Base-by-base conservation (phyloP, 92 coral and sea anemone species). In the Porites evermanni region DNA sequence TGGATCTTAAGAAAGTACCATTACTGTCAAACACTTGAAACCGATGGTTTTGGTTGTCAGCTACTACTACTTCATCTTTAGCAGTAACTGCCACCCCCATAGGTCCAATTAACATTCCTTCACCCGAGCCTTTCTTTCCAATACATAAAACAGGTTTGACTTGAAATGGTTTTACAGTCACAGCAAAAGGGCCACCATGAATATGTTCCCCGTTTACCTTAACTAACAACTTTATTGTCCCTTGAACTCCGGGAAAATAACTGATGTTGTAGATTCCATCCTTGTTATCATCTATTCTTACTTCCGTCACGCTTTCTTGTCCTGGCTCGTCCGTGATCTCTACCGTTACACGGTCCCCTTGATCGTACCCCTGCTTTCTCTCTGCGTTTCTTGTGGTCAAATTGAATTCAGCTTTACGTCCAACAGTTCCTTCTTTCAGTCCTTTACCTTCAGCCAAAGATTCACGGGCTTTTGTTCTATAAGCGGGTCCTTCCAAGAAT, bases 131-230 rank as follows among this genome's bases (percentile, higher is more conserved):
- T 3, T 32, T 1, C 47, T 1, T 16, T 32, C 75, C 53, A 38
- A 70, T 16, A 44, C 23, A 32, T 1, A 70, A 70, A 32, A 70
- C 19, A 14, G 75, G 58, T 70, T 70, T 70, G 23, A 44, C 12
- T 13, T 70, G 51, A 38, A 70, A 70, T 16, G 75, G 51, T 70
- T 70, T 70, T 32, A 38, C 26, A 12, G 18, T 9, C 17, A 70
- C 54, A 16, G 21, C 18, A 32, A 70, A 70, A 32, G 75, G 75
- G 19, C 58, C 47, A 12, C 75, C 26, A 14, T 0, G 12, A 26
- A 70, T 54, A 70, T 70, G 54, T 70, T 70, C 20, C 75, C 56
- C 54, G 52, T 70, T 70, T 13, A 70, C 75, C 19, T 32, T 2
- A 44, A 70, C n/a, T 11, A 52, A 47, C 17, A 70, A 2, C 6